Evolutionary conservation across 2,113 vertebrate genomes (phyloP).

Genomic region (Corvus moneduloides): DNA sequence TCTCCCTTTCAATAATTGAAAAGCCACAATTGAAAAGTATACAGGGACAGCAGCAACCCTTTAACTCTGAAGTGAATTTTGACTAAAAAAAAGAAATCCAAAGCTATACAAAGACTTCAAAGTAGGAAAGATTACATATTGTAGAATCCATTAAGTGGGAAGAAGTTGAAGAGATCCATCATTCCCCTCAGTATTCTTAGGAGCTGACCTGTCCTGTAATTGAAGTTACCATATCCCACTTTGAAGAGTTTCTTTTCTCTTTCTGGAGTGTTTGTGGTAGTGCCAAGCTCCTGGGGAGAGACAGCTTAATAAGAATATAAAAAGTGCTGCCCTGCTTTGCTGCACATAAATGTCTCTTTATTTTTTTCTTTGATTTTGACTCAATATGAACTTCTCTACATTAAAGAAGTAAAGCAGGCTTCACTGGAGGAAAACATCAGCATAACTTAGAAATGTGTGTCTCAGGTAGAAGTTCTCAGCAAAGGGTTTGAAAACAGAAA

Average conservation of each 20-base stretch:
- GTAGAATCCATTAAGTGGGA: neutral
- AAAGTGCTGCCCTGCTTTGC: neutral
- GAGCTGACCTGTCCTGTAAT: neutral
- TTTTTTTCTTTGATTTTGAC: neutral
- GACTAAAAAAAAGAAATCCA: neutral
- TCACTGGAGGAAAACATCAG: neutral
- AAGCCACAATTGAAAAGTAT: neutral
- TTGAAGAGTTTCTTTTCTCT: neutral
- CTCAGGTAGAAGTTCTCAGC: neutral
- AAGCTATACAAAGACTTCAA: neutral
- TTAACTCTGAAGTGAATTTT: neutral
- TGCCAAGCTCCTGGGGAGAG: neutral
- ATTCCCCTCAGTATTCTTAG: neutral
- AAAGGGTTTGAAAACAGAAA: neutral
- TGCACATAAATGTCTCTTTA: neutral
- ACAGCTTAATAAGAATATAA: neutral
- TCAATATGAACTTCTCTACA: neutral
- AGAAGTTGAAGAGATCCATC: neutral
- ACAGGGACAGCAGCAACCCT: neutral
- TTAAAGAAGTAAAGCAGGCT: neutral
- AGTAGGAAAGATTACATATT: neutral
- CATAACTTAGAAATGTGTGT: neutral
- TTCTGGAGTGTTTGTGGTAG: neutral
- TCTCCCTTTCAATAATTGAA: neutral
- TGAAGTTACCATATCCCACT: neutral